A percentile compares a stretch with the other conserved stretches of the same genome.
These are phyloP conservation scores for Percopsis omiscomaycus DNA, from an alignment of 2,797 vertebrate genomes.

Conservation along the genomic window DNA sequence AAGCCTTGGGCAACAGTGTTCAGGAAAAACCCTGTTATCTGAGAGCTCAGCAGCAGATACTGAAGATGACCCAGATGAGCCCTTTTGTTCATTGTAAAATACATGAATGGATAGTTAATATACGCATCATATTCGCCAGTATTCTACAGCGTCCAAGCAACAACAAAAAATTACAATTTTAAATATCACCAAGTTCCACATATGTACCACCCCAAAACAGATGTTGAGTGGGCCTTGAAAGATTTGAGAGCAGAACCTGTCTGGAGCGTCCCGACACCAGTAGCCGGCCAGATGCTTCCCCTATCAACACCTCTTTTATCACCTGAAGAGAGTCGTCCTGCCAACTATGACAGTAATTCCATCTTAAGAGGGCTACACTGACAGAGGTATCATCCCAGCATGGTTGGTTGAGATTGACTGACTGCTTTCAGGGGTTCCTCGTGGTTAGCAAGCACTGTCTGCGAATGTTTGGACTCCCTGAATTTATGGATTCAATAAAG, in stretches of 20 bases:
- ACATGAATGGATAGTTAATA: not conserved
- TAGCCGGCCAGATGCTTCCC: slow-evolving; percentile 67
- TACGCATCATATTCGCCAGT: not conserved
- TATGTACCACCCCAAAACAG: slow-evolving; percentile 39
- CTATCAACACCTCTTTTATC: slow-evolving; percentile 79
- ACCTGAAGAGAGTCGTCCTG: slow-evolving; percentile 72
- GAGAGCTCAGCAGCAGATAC: slow-evolving; percentile 33
- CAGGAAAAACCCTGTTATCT: slow-evolving; percentile 60
- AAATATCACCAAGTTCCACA: slow-evolving; percentile 50
- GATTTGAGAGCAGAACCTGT: slow-evolving; percentile 66
- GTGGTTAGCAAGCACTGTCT: slow-evolving; percentile 35
- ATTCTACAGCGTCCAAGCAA: slow-evolving; percentile 14
- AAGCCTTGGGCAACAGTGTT: slow-evolving; percentile 61
- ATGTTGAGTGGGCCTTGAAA: slow-evolving; percentile 55
- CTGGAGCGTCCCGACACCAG: slow-evolving; percentile 47
- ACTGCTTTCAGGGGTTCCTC: slow-evolving; percentile 36
- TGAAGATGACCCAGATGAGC: slow-evolving; percentile 25
- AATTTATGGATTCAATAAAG: slow-evolving; percentile 68
- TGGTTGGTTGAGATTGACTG: slow-evolving; percentile 54
- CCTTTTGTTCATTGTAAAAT: slow-evolving; percentile 10
- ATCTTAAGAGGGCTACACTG: slow-evolving; percentile 72
- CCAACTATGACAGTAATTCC: slow-evolving; percentile 78
- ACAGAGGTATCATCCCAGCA: slow-evolving; percentile 61
- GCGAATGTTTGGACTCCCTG: slow-evolving; percentile 64
- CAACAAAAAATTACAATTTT: slow-evolving; percentile 37